These are phyloP conservation scores for Muscina levida DNA, from an alignment of 2,888 invertebrate genomes.

Conservation along the genomic window DNA sequence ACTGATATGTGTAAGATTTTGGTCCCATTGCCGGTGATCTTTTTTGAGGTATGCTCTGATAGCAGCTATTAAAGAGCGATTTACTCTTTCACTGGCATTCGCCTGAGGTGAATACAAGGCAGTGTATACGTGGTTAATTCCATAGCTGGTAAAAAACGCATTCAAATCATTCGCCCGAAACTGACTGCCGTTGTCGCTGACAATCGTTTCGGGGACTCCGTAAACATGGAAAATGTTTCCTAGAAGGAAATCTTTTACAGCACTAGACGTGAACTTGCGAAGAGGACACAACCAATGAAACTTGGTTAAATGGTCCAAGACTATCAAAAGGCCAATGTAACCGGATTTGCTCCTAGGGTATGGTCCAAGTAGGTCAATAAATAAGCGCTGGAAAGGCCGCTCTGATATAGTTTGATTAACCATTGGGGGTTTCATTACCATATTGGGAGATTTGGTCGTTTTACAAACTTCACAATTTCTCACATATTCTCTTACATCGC, in stretches of 20 bases:
- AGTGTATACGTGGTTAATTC: not conserved
- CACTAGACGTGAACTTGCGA: not conserved
- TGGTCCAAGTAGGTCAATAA: conserved; percentile 15
- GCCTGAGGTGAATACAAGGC: not conserved
- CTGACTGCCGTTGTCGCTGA: conserved; percentile 16
- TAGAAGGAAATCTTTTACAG: not conserved
- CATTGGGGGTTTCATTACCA: not conserved
- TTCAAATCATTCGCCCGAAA: conserved; percentile 5
- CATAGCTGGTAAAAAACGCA: not conserved
- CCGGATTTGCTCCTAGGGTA: conserved; percentile 18
- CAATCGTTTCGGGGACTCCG: not conserved
- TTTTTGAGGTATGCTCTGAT: not conserved
- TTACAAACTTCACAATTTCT: not conserved
- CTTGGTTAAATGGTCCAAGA: conserved; percentile 37
- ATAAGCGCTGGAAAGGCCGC: conserved; percentile 13
- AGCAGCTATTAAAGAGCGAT: not conserved
- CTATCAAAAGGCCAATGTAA: conserved; percentile 30
- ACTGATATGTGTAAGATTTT: not conserved
- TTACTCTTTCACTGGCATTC: not conserved
- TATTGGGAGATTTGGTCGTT: not conserved
- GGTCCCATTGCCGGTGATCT: not conserved
- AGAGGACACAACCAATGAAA: conserved; percentile 38
- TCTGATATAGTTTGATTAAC: not conserved
- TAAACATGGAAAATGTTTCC: not conserved
- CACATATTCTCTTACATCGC: not conserved